These are phyloP conservation scores for Macropodus opercularis DNA, from an alignment of 2,797 vertebrate genomes.

Conservation along the genomic window DNA sequence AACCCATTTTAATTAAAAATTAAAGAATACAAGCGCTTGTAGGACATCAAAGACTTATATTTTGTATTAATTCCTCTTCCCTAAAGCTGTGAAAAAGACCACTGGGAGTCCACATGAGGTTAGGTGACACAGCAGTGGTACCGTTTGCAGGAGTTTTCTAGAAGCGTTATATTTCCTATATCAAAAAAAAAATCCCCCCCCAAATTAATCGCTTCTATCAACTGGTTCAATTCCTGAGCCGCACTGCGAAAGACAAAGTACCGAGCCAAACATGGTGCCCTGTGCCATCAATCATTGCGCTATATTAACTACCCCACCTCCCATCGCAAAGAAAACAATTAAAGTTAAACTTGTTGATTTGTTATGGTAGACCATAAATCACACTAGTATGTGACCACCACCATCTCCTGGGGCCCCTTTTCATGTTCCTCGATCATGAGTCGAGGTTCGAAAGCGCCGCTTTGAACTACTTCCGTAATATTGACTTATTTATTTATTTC, in stretches of 20 bases:
- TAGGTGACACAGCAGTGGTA: constrained; percentile 11
- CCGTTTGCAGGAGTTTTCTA: constrained; percentile 53
- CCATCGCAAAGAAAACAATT: constrained; percentile 85
- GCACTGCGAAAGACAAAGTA: constrained; percentile 82
- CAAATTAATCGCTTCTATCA: constrained; percentile 84
- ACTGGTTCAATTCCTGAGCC: constrained; percentile 77
- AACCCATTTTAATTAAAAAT: constrained; percentile 19
- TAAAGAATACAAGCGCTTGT: background rate
- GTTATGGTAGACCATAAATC: constrained; percentile 82
- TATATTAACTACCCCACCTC: constrained; percentile 80
- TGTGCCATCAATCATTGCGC: constrained; percentile 80
- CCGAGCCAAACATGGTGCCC: constrained; percentile 76
- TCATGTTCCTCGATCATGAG: constrained; percentile 70
- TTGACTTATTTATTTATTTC: constrained; percentile 54
- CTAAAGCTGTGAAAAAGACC: background rate
- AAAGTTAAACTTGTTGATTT: constrained; percentile 88
- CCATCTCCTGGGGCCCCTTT: constrained; percentile 69
- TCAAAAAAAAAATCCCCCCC: constrained; percentile 43
- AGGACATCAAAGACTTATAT: background rate
- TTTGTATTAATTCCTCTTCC: background rate
- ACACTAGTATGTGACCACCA: constrained; percentile 73
- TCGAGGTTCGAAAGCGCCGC: constrained; percentile 62
- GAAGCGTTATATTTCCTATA: constrained; percentile 62
- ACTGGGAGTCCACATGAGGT: background rate
- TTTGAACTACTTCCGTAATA: constrained; percentile 54